Evolutionary conservation across 2,888 invertebrate genomes (phyloP), one percentile per base, ranked within the genome.

Genomic region (Orthosia cruda): DNA sequence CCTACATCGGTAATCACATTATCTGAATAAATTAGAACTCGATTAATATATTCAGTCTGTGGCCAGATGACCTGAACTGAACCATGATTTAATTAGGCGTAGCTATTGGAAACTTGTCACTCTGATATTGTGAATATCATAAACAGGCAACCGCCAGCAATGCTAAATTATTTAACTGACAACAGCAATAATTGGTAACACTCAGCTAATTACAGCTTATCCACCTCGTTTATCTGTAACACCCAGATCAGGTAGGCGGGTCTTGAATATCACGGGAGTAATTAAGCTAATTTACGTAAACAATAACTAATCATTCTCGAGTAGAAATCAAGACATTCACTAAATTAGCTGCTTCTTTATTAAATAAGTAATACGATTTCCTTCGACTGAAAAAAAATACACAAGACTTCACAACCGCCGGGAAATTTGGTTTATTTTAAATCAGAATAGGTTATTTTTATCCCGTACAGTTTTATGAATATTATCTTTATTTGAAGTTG

Each of bases 311-410:
- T 74, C 47, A 81, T 66, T n/a, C 62, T 75, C 54, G 23, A 57
- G 40, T 75, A n/a, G 40, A 66, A 55, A 69, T 61, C 23, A 52
- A 79, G 26, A 26, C 47, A 40, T 65, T 69, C 40, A 66, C 69
- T 18, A 62, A 55, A 75, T 75, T 62, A 23, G 16, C 20, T 58
- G 49, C 50, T 58, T 62, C 47, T 50, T 64, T 47, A 81, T 80
- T 67, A 75, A 66, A 76, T 70, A 76, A 66, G 67, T 66, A 76
- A 59, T 52, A 70, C 40, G 63, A 63, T 67, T 70, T 54, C 66
- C n/a, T 49, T 47, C 32, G 40, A 32, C 26, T 58, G 40, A 65
- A 64, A 40, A 40, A 54, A 58, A 63, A n/a, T n/a, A 55, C 40
- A 67, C 23, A 45, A 57, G 65, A 45, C 32, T 23, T 40, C 55